These are phyloP conservation scores for Cylas formicarius DNA, from an alignment of 1,140 invertebrate genomes.

Conservation along the genomic window DNA sequence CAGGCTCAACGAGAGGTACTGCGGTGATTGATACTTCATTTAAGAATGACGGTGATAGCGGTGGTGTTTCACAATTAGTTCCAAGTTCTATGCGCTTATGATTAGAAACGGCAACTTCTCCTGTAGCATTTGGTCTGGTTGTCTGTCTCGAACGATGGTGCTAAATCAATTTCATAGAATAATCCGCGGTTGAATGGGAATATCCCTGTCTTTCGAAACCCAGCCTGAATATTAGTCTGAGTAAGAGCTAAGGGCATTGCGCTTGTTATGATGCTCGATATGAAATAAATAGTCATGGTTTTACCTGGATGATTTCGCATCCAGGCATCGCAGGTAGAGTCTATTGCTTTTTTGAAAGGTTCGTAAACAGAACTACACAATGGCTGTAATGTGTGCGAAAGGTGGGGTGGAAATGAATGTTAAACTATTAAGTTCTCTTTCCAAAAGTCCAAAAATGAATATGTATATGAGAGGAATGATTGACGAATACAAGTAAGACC, in stretches of 20 bases:
- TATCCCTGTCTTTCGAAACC: slow-evolving; percentile 42
- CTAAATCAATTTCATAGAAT: slow-evolving; percentile 39
- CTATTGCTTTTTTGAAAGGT: slow-evolving; percentile 41
- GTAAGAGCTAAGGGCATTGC: slow-evolving; percentile 40
- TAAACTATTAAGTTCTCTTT: slow-evolving; percentile 35
- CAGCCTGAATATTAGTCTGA: slow-evolving; percentile 42
- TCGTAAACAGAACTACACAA: slow-evolving; percentile 41
- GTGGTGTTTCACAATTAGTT: no score
- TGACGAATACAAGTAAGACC: no score
- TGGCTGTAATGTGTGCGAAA: slow-evolving; percentile 38
- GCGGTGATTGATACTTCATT: no score
- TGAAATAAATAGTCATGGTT: slow-evolving; percentile 42
- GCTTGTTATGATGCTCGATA: slow-evolving; percentile 39
- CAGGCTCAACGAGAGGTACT: no score
- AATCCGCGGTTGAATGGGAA: slow-evolving; percentile 36
- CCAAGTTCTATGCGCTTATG: no score
- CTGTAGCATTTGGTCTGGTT: no score
- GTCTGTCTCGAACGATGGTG: slow-evolving; percentile 36
- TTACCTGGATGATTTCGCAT: slow-evolving; percentile 42
- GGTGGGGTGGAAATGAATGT: slow-evolving; percentile 40
- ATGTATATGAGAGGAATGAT: no score
- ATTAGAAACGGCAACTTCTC: no score
- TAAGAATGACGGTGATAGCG: no score
- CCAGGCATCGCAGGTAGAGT: slow-evolving; percentile 40
- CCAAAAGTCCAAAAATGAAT: slow-evolving; percentile 35